Evolutionary conservation across 2,888 invertebrate genomes (phyloP).

Genomic region (Hoplodrina blanda): DNA sequence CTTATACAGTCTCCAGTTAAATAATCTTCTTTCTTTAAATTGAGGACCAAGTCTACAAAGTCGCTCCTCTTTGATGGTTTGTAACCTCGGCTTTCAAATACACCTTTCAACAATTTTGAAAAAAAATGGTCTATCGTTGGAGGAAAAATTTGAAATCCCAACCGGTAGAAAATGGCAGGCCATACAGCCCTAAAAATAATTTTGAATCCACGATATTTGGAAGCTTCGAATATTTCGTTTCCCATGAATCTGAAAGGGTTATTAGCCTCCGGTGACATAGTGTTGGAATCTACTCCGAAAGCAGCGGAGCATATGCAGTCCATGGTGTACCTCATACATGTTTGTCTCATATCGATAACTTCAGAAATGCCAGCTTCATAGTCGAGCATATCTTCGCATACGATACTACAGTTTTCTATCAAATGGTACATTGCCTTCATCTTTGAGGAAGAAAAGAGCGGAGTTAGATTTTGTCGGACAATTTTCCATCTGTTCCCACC

Average conservation of each 20-base stretch:
- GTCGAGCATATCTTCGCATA: conserved; percentile 69
- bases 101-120: conserved; percentile 62
- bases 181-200: conserved; percentile 66
- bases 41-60: conserved; percentile 75
- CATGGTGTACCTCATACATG: conserved; percentile 72
- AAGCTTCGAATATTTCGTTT: conserved; percentile 64
- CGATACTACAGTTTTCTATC: conserved; percentile 67
- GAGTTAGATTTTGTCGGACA: conserved; percentile 75
- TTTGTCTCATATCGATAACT: conserved; percentile 60
- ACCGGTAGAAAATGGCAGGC: conserved; percentile 74
- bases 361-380: conserved; percentile 43
- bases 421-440: conserved; percentile 80
- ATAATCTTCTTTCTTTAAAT: conserved; percentile 68
- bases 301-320: conserved; percentile 72
- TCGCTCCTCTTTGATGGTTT: conserved; percentile 71
- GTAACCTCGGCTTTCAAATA: conserved; percentile 68
- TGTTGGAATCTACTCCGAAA: conserved; percentile 64
- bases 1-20: conserved; percentile 71
- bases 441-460: conserved; percentile 76
- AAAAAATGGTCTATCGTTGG: conserved; percentile 69
- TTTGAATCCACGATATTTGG: conserved; percentile 65
- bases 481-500: conserved; percentile 78
- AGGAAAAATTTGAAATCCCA: conserved; percentile 69
- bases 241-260: conserved; percentile 71
- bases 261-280: conserved; percentile 37